Conservation (phyloP, 2,113 vertebrate species). For the Raphicerus campestris region DNA sequence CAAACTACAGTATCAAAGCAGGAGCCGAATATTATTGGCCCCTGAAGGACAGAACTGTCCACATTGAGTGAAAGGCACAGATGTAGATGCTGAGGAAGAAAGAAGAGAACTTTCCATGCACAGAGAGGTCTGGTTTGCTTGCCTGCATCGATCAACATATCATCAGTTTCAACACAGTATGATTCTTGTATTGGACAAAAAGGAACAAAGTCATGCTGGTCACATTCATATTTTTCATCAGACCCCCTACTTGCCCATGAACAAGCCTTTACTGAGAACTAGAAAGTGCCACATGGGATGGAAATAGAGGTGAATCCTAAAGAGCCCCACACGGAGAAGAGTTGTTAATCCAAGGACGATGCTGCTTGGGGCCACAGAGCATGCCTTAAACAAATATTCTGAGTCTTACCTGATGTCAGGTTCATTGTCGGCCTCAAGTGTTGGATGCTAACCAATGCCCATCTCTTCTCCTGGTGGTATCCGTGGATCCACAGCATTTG, state of each 20-base stretch:
- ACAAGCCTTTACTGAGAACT: background rate
- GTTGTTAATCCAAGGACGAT: accelerated
- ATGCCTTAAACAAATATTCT: background rate
- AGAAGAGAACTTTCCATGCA: no score
- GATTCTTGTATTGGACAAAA: background rate
- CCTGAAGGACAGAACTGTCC: background rate
- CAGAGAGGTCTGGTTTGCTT: background rate
- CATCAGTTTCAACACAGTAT: background rate
- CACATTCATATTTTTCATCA: background rate
- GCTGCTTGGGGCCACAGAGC: accelerated
- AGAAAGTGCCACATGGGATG: background rate
- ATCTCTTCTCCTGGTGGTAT: accelerated
- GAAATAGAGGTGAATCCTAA: background rate
- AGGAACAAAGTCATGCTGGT: accelerated
- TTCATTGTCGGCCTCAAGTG: accelerated
- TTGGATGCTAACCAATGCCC: accelerated
- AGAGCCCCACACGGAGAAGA: accelerated
- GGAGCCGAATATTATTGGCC: background rate
- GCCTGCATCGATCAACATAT: accelerated
- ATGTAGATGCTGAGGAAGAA: background rate
- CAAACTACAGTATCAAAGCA: background rate
- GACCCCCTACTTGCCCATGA: background rate
- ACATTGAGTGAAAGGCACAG: no score
- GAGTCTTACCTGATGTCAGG: accelerated
- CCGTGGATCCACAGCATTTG: no score